These are phyloP conservation scores for Nycticryphes semicollaris DNA, from an alignment of 2,113 vertebrate species.

Conservation along the genomic window DNA sequence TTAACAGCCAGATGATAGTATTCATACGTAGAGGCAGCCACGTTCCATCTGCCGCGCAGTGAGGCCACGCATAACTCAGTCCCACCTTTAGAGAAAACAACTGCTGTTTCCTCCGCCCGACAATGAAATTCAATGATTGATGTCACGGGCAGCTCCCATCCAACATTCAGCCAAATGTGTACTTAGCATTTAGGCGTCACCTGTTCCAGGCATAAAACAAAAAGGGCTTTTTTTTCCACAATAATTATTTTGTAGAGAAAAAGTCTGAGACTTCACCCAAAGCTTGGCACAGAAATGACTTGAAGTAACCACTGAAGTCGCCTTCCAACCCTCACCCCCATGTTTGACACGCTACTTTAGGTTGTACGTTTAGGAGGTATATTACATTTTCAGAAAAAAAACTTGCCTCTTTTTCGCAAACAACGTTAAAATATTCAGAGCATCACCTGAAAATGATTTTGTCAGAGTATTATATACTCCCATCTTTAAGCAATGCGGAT, in stretches of 20 bases:
- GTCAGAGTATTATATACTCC: background rate
- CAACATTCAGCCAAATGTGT: slow-evolving; percentile 59
- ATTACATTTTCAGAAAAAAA: background rate
- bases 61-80: slow-evolving; percentile 81
- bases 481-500: background rate
- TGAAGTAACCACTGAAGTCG: background rate
- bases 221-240: background rate
- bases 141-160: slow-evolving; percentile 68
- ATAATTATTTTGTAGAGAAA: background rate
- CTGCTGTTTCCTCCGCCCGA: slow-evolving; percentile 85
- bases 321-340: background rate
- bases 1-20: slow-evolving; percentile 82
- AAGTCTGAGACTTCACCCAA: background rate
- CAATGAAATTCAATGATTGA: slow-evolving; percentile 74
- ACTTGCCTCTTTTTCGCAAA: background rate
- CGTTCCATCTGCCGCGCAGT: slow-evolving; percentile 83
- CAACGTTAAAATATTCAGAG: background rate
- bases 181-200: slow-evolving; percentile 51
- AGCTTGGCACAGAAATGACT: background rate
- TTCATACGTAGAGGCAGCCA: slow-evolving; percentile 78
- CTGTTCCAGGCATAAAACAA: slow-evolving; percentile 58
- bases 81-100: slow-evolving; percentile 81
- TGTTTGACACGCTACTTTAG: background rate
- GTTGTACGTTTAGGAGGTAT: background rate
- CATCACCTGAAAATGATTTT: background rate